Conservation (phyloP, 2,888 invertebrate genomes). For the Selenia dentaria region DNA sequence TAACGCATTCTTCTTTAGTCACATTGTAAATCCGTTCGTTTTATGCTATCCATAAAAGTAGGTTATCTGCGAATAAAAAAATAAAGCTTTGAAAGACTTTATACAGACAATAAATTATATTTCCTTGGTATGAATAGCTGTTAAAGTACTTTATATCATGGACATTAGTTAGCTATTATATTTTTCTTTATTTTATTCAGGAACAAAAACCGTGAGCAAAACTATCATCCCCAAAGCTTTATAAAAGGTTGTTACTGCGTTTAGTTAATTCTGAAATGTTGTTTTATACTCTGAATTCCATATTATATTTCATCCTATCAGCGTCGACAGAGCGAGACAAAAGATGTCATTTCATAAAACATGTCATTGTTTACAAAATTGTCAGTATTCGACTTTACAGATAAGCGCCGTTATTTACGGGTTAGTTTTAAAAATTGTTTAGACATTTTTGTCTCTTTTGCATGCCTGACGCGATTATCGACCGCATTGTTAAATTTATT, state of each 20-base stretch:
- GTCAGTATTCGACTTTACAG: constrained; percentile 25
- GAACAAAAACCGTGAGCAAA: too few species aligned
- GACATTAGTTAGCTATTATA: too few species aligned
- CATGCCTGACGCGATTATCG: constrained; percentile 35
- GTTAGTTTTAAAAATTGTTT: constrained; percentile 32
- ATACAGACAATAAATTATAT: too few species aligned
- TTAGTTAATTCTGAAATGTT: neutral
- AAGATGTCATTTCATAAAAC: constrained; percentile 26
- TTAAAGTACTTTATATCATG: too few species aligned
- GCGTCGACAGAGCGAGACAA: constrained; percentile 35
- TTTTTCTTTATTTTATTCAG: too few species aligned
- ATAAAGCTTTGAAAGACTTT: too few species aligned
- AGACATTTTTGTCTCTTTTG: constrained; percentile 37
- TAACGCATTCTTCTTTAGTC: neutral
- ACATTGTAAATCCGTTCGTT: too few species aligned
- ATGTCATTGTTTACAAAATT: constrained; percentile 21
- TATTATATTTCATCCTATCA: constrained; percentile 29
- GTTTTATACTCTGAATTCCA: constrained; percentile 28
- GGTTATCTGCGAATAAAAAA: too few species aligned
- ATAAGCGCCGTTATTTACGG: constrained; percentile 28
- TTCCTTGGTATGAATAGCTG: too few species aligned
- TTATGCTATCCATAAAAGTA: too few species aligned
- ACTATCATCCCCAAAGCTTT: too few species aligned
- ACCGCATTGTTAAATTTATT: constrained; percentile 32
- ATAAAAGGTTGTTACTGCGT: too few species aligned